These are phyloP conservation scores for Ptyas mucosa DNA, from an alignment of 2,113 vertebrate species.

Conservation along the genomic window DNA sequence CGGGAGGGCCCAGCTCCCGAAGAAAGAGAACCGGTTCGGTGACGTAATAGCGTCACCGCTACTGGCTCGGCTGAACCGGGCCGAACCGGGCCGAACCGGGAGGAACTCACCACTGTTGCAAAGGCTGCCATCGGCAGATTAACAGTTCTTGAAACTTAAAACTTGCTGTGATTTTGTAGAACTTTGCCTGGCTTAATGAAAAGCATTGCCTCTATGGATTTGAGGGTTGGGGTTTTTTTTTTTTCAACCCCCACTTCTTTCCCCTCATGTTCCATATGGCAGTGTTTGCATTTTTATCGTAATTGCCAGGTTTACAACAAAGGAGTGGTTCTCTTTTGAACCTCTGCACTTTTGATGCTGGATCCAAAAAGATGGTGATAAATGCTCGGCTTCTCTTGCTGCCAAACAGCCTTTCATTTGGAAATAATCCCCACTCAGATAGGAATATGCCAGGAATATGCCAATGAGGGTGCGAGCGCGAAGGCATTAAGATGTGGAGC, in stretches of 20 bases:
- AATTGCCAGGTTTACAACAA: conserved; percentile 24
- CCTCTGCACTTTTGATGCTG: conserved; percentile 57
- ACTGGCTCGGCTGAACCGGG: too few species aligned
- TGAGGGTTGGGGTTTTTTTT: too few species aligned
- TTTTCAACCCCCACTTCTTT: not conserved
- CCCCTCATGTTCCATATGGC: not conserved
- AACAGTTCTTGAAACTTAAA: not conserved
- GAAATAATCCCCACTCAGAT: conserved; percentile 61
- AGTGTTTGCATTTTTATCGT: not conserved
- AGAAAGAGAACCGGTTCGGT: too few species aligned
- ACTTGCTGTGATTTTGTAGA: not conserved
- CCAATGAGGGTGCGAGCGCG: conserved; percentile 34
- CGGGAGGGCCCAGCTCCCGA: too few species aligned
- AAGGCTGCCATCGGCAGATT: not conserved
- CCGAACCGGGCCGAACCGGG: too few species aligned
- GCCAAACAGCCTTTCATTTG: conserved; percentile 70
- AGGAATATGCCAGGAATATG: conserved; percentile 54
- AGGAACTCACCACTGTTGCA: too few species aligned
- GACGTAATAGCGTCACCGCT: too few species aligned
- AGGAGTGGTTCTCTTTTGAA: conserved; percentile 42
- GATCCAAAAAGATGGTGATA: conserved; percentile 60
- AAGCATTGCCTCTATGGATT: not conserved
- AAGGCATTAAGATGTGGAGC: conserved; percentile 18
- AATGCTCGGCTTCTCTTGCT: conserved; percentile 61
- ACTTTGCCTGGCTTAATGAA: not conserved